Percentiles rank a stretch among this genome's conserved stretches.
Conservation (phyloP, 2,888 invertebrate species). For the Aporophyla lueneburgensis region DNA sequence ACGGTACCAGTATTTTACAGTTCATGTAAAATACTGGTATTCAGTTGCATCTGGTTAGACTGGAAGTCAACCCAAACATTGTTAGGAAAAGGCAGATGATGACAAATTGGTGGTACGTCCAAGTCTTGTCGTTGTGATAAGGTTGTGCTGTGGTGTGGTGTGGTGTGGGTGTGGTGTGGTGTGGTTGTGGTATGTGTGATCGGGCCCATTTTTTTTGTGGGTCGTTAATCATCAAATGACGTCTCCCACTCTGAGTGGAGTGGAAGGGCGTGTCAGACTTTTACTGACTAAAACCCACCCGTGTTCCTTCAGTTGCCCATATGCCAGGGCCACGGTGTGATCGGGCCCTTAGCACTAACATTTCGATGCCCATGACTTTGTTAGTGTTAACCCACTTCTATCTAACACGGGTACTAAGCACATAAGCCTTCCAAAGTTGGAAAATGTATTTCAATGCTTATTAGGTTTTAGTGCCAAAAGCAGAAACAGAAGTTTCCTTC, state of each 20-base stretch:
- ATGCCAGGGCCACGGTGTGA: neutral
- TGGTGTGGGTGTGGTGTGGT: neutral
- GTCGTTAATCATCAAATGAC: no score
- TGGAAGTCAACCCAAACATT: no score
- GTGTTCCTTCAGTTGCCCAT: no score
- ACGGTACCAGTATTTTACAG: no score
- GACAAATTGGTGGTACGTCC: neutral
- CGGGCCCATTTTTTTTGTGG: neutral
- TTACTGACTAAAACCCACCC: no score
- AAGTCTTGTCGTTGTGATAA: neutral
- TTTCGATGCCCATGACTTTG: conserved; percentile 49
- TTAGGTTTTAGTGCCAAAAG: conserved; percentile 45
- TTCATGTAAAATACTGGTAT: no score
- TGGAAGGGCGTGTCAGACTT: no score
- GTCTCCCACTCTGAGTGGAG: no score
- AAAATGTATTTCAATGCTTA: conserved; percentile 49
- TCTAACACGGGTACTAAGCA: conserved; percentile 26
- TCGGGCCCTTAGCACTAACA: neutral
- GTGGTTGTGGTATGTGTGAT: neutral
- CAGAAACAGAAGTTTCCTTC: conserved; percentile 45
- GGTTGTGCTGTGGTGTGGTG: neutral
- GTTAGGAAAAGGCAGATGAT: no score
- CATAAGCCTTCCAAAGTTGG: conserved; percentile 53
- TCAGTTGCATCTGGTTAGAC: no score
- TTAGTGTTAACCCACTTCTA: conserved; percentile 48